phyloP scores from a whole-genome alignment of 2,888 invertebrate genomes.

The Chymomyza amoena region DNA sequence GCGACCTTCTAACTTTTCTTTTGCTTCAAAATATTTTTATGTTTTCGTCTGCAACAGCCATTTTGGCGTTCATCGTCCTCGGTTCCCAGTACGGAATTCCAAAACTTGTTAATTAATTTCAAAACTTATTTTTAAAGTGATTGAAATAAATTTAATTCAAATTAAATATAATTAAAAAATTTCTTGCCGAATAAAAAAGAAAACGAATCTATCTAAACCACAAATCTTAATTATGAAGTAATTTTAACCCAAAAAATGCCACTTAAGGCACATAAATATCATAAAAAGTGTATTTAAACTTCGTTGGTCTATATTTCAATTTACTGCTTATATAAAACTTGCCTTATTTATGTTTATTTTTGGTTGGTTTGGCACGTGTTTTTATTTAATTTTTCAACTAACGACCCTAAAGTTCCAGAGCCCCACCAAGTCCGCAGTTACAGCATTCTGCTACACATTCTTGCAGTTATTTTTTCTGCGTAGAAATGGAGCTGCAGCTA shows the following conservation, averaged over 20 bases:
- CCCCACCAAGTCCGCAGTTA: slow-evolving; percentile 21
- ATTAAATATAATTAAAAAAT: no score
- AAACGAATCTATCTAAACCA: no score
- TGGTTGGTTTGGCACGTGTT: slow-evolving; percentile 64
- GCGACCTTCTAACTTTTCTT: no score
- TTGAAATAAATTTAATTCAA: no score
- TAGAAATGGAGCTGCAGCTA: slow-evolving; percentile 25
- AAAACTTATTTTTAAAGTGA: no score
- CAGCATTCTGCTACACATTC: neutral
- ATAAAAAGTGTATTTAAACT: neutral
- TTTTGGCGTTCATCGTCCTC: no score
- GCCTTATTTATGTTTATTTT: slow-evolving; percentile 46
- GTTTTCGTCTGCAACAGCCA: no score
- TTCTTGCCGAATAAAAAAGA: no score
- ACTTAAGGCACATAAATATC: neutral
- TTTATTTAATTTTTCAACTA: slow-evolving; percentile 63
- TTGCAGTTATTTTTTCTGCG: neutral
- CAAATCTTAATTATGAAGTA: no score
- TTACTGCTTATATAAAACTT: slow-evolving; percentile 1
- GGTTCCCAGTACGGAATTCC: no score
- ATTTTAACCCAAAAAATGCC: neutral
- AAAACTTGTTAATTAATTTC: no score
- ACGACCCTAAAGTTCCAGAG: slow-evolving; percentile 48
- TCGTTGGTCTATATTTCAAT: neutral
- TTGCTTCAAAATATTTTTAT: no score